Base-by-base conservation (phyloP, 2,888 invertebrate genomes). In the Athrips mouffetella region DNA sequence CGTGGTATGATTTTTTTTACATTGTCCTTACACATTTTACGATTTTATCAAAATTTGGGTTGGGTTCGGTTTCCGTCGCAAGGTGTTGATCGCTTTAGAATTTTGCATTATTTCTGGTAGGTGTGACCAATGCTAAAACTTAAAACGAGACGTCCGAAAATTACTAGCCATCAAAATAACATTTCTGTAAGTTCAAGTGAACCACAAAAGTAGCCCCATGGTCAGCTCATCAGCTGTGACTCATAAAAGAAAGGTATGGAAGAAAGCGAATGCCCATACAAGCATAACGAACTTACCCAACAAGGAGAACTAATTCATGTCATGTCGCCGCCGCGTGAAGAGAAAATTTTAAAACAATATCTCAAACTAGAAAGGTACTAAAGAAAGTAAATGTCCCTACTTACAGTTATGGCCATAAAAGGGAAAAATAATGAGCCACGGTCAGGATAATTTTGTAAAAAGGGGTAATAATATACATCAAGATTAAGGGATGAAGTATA, bases 241-340 rank as follows among this genome's bases (percentile, higher is more conserved):
- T 37, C 3, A 13, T 13, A 16, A 33, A 6, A 37, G 37, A 37
- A 41, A 27, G 15, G n/a, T 27, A 25, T 7, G 25, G 10, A 27
- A 41, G 25, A 41, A 41, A 41, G 40, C 27, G 27, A 27, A 41
- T 41, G 40, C 5, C 37, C 21, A 11, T 21, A 21, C 37, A 37
- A 21, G 37, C 37, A 18, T 11, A 21, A 37, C 37, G 37, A 37
- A 37, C 37, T n/a, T n/a, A 20, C 6, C 27, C n/a, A 27, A 27
- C 27, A n/a, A 27, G 27, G 10, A 8, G 31, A 31, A 11, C 18
- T 37, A 37, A 37, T 37, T 20, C 37, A 4, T 20, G 37, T 37
- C 37, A 13, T 21, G 11, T n/a, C 8, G 20, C 21, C n/a, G 37
- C 18, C 27, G 7, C 7, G 27, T 37, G 3, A 37, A 37, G 37